These are phyloP conservation scores for Kryphioiulus occultus DNA, from an alignment of 2,888 invertebrate genomes.

Conservation along the genomic window DNA sequence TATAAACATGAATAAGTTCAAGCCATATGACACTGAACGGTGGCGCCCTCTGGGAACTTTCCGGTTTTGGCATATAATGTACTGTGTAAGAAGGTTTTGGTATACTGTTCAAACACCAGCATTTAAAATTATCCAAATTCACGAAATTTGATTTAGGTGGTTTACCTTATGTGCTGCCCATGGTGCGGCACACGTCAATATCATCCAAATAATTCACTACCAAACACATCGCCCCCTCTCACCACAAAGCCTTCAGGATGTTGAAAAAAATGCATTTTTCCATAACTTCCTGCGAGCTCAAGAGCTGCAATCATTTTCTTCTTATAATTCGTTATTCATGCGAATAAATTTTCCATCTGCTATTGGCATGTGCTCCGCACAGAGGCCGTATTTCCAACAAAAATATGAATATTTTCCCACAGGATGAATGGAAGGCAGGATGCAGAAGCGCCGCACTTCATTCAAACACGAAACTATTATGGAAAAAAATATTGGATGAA, in stretches of 20 bases:
- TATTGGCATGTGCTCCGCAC: neutral
- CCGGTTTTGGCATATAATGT: no score
- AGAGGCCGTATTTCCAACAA: neutral
- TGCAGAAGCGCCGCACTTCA: neutral
- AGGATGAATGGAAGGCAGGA: neutral
- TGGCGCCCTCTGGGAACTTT: neutral
- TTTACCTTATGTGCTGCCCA: neutral
- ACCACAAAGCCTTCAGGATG: neutral
- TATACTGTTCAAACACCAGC: no score
- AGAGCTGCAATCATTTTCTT: neutral
- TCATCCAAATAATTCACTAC: neutral
- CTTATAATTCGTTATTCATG: conserved; percentile 23
- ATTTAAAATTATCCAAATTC: no score
- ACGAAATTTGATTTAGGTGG: neutral
- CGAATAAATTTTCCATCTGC: conserved; percentile 2
- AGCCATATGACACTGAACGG: neutral
- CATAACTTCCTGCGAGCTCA: conserved; percentile 14
- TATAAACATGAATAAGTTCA: no score
- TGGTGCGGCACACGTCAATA: neutral
- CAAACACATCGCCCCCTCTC: neutral
- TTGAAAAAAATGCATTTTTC: conserved; percentile 16
- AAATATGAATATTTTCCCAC: neutral
- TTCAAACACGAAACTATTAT: conserved; percentile 23
- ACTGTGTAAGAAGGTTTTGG: no score
- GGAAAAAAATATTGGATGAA: conserved; percentile 23